Conservation (phyloP, 2,797 vertebrate species). For the Martes flavigula region DNA sequence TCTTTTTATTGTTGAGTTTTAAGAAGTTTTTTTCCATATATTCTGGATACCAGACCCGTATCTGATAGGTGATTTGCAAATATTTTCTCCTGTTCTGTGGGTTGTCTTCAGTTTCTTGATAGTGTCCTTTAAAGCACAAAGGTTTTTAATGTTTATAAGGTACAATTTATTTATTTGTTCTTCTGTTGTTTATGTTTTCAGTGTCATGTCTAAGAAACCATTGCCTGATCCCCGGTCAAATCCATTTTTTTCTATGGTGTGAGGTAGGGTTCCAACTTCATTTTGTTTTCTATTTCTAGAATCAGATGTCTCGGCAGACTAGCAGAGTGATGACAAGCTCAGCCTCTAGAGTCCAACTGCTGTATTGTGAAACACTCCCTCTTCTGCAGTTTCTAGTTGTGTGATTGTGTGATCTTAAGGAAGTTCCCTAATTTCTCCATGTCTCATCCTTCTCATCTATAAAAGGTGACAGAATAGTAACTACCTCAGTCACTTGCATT, state of each 20-base stretch:
- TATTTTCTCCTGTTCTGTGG: not conserved
- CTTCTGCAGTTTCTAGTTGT: not conserved
- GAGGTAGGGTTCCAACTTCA: not conserved
- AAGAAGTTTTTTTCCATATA: not conserved
- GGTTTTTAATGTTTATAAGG: not conserved
- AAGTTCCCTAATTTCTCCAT: not conserved
- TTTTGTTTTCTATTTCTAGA: slow-evolving; percentile 31
- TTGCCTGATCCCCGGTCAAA: not conserved
- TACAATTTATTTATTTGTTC: not conserved
- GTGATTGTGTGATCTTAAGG: not conserved
- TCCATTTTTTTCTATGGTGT: not conserved
- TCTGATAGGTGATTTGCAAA: not conserved
- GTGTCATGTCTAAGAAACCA: not conserved
- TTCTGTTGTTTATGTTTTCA: not conserved
- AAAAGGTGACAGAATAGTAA: not conserved
- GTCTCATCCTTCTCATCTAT: not conserved
- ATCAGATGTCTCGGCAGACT: not conserved
- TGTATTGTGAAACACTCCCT: not conserved
- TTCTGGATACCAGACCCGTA: not conserved
- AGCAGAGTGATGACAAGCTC: not conserved
- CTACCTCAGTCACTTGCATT: not conserved
- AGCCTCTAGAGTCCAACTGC: not conserved
- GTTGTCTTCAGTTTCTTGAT: not conserved
- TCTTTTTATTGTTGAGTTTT: not conserved
- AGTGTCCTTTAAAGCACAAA: not conserved